Base-by-base conservation (phyloP, 2,797 vertebrate genomes). In the Pangasius mekongensis region DNA sequence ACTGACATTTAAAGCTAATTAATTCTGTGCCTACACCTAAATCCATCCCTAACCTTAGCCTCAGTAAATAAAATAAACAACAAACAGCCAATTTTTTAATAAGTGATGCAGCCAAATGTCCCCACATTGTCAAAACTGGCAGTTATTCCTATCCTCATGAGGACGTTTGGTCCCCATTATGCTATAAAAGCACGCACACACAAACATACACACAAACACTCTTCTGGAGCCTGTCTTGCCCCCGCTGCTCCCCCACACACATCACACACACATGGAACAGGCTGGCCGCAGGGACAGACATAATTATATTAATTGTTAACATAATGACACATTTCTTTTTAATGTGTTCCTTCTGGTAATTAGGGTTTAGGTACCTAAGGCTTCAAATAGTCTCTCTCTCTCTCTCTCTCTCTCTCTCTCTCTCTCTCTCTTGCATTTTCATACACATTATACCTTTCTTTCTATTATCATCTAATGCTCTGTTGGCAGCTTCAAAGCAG, bases 261-360 rank as follows among this genome's bases (percentile, higher is more conserved):
- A 78, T 89, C 91, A 84, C 4, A 93, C 87, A 85, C 92, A 84
- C 89, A 77, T 90, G 60, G 86, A 62, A 87, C 82, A 83, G 49
- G 73, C 87, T 89, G 90, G 88, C 91, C 83, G 67, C 83, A 80
- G 91, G 90, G 89, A 90, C 90, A 90, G 84, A 93, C 92, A 93
- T 95, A 94, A 96, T 95, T 94, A 94, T 94, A 95, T 95, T 96
- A 95, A 96, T 96, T 95, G 95, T 95, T 95, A 96, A 95, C 95
- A 95, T 95, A 95, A 95, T 93, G 92, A 94, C 89, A 91, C 94
- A 94, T 95, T 96, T 95, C 95, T 94, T 94, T 95, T 95, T 96
- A 95, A 96, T 95, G 93, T 76, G 92, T 94, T 93, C 94, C 94
- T 95, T 91, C 94, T 95, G 94, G 95, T 94, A 93, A 95, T 95